These are phyloP conservation scores for Lithodes maja DNA, from an alignment of 2,888 invertebrate genomes.

Conservation along the genomic window DNA sequence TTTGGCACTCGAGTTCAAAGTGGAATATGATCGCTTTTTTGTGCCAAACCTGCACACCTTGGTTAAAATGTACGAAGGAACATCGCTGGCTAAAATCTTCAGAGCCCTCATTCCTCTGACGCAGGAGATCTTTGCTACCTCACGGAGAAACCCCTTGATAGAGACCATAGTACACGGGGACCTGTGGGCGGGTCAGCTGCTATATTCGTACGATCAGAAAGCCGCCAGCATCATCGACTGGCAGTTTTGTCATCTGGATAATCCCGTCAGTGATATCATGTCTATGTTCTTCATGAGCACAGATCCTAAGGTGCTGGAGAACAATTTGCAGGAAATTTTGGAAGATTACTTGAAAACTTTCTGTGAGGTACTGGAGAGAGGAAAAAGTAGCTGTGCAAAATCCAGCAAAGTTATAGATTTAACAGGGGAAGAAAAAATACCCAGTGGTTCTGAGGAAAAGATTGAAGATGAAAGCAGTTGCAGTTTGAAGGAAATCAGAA, in stretches of 20 bases:
- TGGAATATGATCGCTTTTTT: constrained; percentile 50
- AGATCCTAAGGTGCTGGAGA: constrained; percentile 46
- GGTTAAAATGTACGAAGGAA: constrained; percentile 32
- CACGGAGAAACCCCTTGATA: constrained; percentile 36
- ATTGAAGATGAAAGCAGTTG: not conserved
- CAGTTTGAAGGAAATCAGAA: not conserved
- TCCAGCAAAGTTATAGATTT: not conserved
- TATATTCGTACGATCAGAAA: constrained; percentile 53
- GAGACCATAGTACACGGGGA: constrained; percentile 66
- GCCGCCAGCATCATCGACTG: constrained; percentile 62
- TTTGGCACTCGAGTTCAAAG: constrained; percentile 42
- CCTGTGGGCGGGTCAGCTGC: constrained; percentile 63
- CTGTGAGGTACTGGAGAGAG: constrained; percentile 21
- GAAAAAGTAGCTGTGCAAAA: not conserved
- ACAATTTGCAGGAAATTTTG: constrained; percentile 54
- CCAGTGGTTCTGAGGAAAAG: not conserved
- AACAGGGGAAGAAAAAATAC: too few species aligned
- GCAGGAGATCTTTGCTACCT: constrained; percentile 30
- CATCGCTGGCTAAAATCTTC: constrained; percentile 36
- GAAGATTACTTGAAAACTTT: constrained; percentile 55
- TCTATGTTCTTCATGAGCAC: constrained; percentile 67
- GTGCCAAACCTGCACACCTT: constrained; percentile 54
- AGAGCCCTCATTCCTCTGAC: constrained; percentile 43
- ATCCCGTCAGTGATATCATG: constrained; percentile 58
- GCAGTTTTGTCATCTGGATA: constrained; percentile 60